Conservation (phyloP, 2,113 vertebrate species). For the Camelus dromedarius region DNA sequence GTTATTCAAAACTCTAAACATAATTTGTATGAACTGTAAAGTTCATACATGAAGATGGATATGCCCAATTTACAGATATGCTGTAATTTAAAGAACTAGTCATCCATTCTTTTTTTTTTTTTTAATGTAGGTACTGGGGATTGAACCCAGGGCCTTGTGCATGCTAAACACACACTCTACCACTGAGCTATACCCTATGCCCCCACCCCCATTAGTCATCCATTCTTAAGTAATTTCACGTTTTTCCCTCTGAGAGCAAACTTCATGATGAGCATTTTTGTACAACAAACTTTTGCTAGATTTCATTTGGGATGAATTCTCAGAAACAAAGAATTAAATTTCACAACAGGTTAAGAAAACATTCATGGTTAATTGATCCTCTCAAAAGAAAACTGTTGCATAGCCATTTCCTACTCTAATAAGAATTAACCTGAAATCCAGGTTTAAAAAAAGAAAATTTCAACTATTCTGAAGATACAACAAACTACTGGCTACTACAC, state of each 20-base stretch:
- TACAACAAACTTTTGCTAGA: not conserved
- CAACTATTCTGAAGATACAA: not conserved
- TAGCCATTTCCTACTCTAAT: not conserved
- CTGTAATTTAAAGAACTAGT: not conserved
- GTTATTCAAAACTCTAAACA: not conserved
- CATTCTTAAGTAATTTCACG: not conserved
- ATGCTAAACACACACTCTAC: no score
- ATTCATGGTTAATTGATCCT: not conserved
- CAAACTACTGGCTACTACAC: conserved; percentile 59
- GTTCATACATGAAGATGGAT: not conserved
- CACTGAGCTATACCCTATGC: no score
- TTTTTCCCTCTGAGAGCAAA: not conserved
- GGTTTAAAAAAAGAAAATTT: not conserved
- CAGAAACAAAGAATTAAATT: conserved; percentile 16
- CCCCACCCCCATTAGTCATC: not conserved
- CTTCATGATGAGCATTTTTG: not conserved
- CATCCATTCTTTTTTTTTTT: not conserved
- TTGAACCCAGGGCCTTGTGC: no score
- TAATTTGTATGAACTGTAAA: not conserved
- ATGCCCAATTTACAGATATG: not conserved
- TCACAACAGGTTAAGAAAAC: conserved; percentile 22
- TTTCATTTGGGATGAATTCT: not conserved
- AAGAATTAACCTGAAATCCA: not conserved
- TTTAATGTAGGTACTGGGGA: no score
- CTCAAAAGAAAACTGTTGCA: conserved; percentile 18